phyloP scores from a whole-genome alignment of 2,113 vertebrate genomes.

The Hoplias malabaricus region DNA sequence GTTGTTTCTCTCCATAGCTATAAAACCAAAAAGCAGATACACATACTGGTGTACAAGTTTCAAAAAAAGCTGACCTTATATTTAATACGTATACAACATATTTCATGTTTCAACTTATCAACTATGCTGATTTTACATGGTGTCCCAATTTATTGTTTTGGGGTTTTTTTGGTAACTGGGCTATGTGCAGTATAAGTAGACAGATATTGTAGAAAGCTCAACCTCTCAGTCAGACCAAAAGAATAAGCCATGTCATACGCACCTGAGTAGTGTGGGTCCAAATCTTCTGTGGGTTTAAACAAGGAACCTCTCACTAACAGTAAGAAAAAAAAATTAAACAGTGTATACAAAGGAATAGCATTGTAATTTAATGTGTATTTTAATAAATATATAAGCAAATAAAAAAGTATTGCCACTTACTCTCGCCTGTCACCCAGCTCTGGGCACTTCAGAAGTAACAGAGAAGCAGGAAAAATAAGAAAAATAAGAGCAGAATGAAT shows the following conservation, averaged over 20 bases:
- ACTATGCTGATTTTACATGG: too few species aligned
- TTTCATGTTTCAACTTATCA: too few species aligned
- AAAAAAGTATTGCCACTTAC: constrained; percentile 53
- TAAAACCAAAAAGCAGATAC: constrained; percentile 59
- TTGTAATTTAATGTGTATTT: not conserved
- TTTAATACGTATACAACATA: too few species aligned
- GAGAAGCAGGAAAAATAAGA: not conserved
- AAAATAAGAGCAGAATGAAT: not conserved
- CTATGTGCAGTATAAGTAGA: too few species aligned
- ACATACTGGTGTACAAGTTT: too few species aligned
- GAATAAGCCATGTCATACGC: constrained; percentile 30
- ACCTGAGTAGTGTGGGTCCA: constrained; percentile 93
- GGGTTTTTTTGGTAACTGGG: too few species aligned
- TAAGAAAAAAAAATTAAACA: constrained; percentile 6
- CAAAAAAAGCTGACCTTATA: too few species aligned
- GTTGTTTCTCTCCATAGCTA: constrained; percentile 97
- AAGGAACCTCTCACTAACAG: constrained; percentile 60
- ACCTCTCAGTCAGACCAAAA: not conserved
- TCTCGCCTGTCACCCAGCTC: constrained; percentile 58
- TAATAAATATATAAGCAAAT: not conserved
- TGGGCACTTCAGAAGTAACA: constrained; percentile 60
- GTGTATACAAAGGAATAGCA: not conserved
- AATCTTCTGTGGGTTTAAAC: constrained; percentile 77
- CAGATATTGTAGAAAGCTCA: not conserved
- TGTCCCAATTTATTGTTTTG: too few species aligned